These are phyloP conservation scores for Proisotoma minuta DNA, from an alignment of 2,888 invertebrate species.

Conservation along the genomic window DNA sequence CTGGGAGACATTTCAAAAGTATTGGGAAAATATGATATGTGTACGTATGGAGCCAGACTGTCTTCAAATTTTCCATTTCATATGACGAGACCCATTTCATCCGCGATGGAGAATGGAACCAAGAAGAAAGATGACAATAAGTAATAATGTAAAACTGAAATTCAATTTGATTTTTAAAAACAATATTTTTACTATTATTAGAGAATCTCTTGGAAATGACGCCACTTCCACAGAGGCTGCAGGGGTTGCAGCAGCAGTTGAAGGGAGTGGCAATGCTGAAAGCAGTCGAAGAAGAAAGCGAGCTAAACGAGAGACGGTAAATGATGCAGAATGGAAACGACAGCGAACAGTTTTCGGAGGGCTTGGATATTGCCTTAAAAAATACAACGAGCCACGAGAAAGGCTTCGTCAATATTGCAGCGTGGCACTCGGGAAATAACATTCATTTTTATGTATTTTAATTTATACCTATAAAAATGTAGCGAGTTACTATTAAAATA, in stretches of 20 bases:
- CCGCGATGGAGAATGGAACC: not conserved
- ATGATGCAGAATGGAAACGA: constrained; percentile 9
- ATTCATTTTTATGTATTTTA: too few relatives aligned
- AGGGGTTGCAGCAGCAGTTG: too few relatives aligned
- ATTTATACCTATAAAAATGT: too few relatives aligned
- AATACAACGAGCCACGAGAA: constrained; percentile 19
- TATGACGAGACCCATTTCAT: constrained; percentile 21
- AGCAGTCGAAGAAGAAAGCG: not conserved
- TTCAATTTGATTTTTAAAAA: not conserved
- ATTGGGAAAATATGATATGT: constrained; percentile 15
- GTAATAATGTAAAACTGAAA: not conserved
- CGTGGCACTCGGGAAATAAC: too few relatives aligned
- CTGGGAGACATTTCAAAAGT: constrained; percentile 20
- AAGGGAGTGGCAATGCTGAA: too few relatives aligned
- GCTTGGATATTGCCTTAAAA: constrained; percentile 21
- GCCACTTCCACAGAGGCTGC: too few relatives aligned
- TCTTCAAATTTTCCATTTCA: constrained; percentile 29
- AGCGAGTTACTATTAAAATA: too few relatives aligned
- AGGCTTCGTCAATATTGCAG: not conserved
- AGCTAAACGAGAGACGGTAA: not conserved
- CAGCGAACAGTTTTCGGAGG: constrained; percentile 9
- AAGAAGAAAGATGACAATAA: too few relatives aligned
- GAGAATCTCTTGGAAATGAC: not conserved
- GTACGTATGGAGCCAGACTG: constrained; percentile 22
- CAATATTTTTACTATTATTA: too few relatives aligned